Evolutionary conservation across 2,888 invertebrate genomes (phyloP).

Genomic region (Sminthurides aquaticus): DNA sequence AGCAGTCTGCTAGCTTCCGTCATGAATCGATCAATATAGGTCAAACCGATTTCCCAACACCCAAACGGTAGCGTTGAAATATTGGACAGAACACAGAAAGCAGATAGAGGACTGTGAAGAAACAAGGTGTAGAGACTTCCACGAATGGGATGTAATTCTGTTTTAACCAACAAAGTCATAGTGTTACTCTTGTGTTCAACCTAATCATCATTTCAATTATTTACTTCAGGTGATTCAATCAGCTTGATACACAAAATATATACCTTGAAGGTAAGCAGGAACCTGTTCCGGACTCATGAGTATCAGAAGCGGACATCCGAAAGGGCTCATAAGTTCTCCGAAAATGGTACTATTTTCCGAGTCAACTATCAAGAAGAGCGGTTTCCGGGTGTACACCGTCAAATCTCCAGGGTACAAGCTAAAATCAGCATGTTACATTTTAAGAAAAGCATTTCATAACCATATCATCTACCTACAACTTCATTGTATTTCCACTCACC

Average conservation of each 20-base stretch:
- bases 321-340: slow-evolving; percentile 80
- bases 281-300: slow-evolving; percentile 89
- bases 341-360: slow-evolving; percentile 91
- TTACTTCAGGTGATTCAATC: not conserved
- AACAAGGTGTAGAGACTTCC: slow-evolving; percentile 75
- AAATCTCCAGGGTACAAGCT: slow-evolving; percentile 55
- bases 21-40: slow-evolving; percentile 79
- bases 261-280: slow-evolving; percentile 75
- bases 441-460: not conserved
- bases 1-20: slow-evolving; percentile 72
- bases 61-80: slow-evolving; percentile 74
- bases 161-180: no score
- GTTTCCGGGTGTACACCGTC: slow-evolving; percentile 83
- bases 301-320: slow-evolving; percentile 86
- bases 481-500: slow-evolving; percentile 45
- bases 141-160: slow-evolving; percentile 16
- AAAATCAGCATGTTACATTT: not conserved
- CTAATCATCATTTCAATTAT: not conserved
- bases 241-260: not conserved
- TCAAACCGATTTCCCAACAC: slow-evolving; percentile 84
- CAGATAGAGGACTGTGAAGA: slow-evolving; percentile 86
- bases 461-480: no score
- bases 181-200: no score
- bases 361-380: slow-evolving; percentile 87
- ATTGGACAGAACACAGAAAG: slow-evolving; percentile 84